Base-by-base conservation (phyloP, 2,888 invertebrate genomes). In the Melieria picta region DNA sequence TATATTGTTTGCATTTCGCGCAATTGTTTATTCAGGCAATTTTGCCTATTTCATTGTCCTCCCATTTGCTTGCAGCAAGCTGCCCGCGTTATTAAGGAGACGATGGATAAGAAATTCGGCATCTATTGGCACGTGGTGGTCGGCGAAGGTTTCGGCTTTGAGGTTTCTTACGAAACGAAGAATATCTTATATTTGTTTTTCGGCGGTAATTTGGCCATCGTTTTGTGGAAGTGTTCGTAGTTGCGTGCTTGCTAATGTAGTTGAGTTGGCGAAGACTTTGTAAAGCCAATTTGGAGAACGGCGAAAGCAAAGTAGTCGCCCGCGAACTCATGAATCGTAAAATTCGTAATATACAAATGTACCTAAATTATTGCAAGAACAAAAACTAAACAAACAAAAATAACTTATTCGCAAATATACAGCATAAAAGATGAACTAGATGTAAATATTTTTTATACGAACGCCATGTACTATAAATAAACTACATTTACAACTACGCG, bases 61-160 rank as follows among this genome's bases (percentile, higher is more conserved):
- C 10, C 13, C 6, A 52, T 7, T 6, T n/a, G 43, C 50, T 73
- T 75, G 47, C 66, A 97, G 91, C 89, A 91, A 77, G 97, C 97
- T 0, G 96, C 98, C n/a, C 92, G 91, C 79, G 92, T 94, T 90
- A 95, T 98, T 69, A 98, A 98, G 88, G 97, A 98, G 81, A 91
- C 92, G 61, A 92, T 98, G 93, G 98, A 98, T 87, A 97, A 96
- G 87, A 96, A 96, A 85, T 97, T 96, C 86, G 98, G 98, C 4
- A 93, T 95, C 0, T 93, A 96, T 72, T 98, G 97, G 91, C 96
- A 97, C 87, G 95, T 94, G n/a, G 93, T 98, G 0, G 94, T 98
- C 5, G 98, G 98, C 6, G 98, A 98, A 89, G 96, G 95, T 72
- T 98, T 93, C 88, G 97, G 97, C 61, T 96, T 96, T 87, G 96